Evolutionary conservation across 2,113 vertebrate species (phyloP), one percentile per base, ranked within the genome.

Genomic region (Elephas maximus): DNA sequence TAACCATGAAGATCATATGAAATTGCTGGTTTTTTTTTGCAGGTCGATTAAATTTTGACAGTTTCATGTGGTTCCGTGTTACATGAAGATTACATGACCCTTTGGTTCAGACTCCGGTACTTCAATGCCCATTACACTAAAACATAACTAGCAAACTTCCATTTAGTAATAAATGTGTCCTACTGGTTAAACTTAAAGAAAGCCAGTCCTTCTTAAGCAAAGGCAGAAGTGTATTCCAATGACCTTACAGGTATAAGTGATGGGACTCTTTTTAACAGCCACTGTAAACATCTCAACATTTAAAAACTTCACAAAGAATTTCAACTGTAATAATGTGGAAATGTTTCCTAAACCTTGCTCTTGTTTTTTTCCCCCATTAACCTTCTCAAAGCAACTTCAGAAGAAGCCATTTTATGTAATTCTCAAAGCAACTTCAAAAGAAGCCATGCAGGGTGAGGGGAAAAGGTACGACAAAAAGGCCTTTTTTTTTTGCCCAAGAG

Each of bases 401-500:
- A 78, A 83, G 41, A 41, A 94, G 69, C 15, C 20, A 76, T 53
- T 37, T 37, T 37, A 37, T 37, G 2, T 37, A 37, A 7, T 67
- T 89, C 41, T 60, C 51, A 90, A 73, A 82, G 91, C 33, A 88
- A 92, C 79, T 90, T 78, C 18, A 81, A 77, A 78, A 79, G 44
- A 44, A 94, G 69, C 12, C 20, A 77, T 45, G 6, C 94, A 87
- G 10, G 10, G 24, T 44, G 0, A 8, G 20, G 5, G 9, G 26
- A 53, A 15, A 51, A 69, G 20, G 30, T 5, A 93, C 0, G n/a
- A n/a, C 62, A 78, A 51, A 62, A 62, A 74, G 48, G 20, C 30
- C 45, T 45, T 60, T 53, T n/a, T 48, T 6, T 6, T 37, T 71
- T 33, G 8, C 14, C 3, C n/a, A 14, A 83, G 62, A 73, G 21